Evolutionary conservation across 2,113 vertebrate genomes (phyloP), one percentile per base, ranked within the genome.

Genomic region (Melospiza melodia): DNA sequence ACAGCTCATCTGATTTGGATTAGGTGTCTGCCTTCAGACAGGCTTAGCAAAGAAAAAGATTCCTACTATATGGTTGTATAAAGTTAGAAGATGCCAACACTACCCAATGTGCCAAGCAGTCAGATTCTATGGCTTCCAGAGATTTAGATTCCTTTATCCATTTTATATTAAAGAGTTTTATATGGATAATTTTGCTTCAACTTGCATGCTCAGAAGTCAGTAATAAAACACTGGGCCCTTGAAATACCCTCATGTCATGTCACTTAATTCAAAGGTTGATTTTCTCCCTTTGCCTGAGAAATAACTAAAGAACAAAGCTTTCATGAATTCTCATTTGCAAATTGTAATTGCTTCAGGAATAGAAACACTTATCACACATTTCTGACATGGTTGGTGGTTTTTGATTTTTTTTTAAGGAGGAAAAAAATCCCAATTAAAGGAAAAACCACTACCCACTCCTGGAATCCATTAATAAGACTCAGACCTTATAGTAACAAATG

Each of bases 121-220:
- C 46, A 87, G 28, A 93, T 18, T 16, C 37, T 71, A 58, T 48
- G 25, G 28, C 21, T 90, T 31, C 25, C 59, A 92, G 79, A 90
- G 72, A 67, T 86, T 93, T 78, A 48, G 30, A 74, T 39, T 86
- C 28, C 49, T 95, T 80, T 85, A 93, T 93, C 75, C 68, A 84
- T 81, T 91, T 85, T 83, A 93, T 88, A 93, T 95, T 93, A 80
- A 95, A 93, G 37, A 76, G 12, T 63, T 94, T 90, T 84, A 77
- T 63, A 51, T 66, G 15, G 30, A 54, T 87, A 91, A 83, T 96
- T 87, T 95, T 79, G 3, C 43, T 89, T 87, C 74, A 83, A 41
- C 12, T 18, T 91, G 5, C 81, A 35, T 1, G 4, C 46, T 74
- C 46, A 69, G 63, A 93, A 95, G 46, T 59, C 21, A 55, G 22